phyloP scores from a whole-genome alignment of 2,888 invertebrate genomes.

The Tetheella fluctuosa region DNA sequence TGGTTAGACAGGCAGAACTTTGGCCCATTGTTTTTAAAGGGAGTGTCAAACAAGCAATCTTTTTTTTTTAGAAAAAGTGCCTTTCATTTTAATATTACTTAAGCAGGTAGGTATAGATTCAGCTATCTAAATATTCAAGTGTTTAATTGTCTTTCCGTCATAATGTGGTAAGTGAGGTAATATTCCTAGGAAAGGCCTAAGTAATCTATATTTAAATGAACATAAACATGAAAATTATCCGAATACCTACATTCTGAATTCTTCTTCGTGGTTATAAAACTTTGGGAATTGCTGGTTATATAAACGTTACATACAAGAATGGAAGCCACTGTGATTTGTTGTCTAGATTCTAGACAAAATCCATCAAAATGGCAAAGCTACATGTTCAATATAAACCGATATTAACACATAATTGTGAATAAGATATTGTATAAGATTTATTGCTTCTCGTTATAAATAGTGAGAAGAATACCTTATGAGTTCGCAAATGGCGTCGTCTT shows the following conservation, averaged over 20 bases:
- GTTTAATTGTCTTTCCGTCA: no score
- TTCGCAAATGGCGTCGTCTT: conserved; percentile 1
- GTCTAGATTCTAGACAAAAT: neutral
- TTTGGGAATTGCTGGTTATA: neutral
- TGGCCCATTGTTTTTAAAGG: neutral
- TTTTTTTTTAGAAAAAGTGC: no score
- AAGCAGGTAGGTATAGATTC: no score
- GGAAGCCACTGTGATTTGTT: conserved; percentile 26
- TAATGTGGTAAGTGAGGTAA: no score
- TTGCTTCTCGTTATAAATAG: conserved; percentile 9
- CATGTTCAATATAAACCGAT: conserved; percentile 26
- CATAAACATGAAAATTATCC: no score
- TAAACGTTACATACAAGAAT: neutral
- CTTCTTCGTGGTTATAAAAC: no score
- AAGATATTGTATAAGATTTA: conserved; percentile 41
- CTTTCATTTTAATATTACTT: no score
- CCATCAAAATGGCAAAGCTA: neutral
- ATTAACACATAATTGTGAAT: conserved; percentile 53
- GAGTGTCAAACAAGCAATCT: neutral
- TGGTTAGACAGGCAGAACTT: neutral
- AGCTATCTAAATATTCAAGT: no score
- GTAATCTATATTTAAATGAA: no score
- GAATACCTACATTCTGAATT: no score
- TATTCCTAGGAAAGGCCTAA: no score
- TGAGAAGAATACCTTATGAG: conserved; percentile 7